Evolutionary conservation across 2,797 vertebrate species (phyloP), one percentile per base, ranked within the genome.

Genomic region (Mus spretus): DNA sequence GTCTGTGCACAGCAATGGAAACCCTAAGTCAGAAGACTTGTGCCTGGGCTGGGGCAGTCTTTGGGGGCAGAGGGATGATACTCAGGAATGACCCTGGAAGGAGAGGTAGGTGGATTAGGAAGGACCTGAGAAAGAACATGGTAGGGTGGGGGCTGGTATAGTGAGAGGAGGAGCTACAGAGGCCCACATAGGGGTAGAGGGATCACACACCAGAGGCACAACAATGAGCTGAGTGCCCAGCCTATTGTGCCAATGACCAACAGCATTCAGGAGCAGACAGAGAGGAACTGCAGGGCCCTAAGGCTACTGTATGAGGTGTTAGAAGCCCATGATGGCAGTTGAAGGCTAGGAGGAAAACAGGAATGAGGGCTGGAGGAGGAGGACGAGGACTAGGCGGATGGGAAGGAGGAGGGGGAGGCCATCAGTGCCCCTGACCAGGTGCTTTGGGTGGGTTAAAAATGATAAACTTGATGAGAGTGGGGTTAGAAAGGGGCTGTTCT

Each of bases 341-440:
- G 80, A 17, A 37, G 37, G 22, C 20, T 59, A 14, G 28, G 28
- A 78, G 57, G 40, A 59, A 53, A 79, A 10, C 59, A 80, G 77
- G 10, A 80, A 37, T 6, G 28, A 47, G 40, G 31, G 44, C 11
- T 0, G 44, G n/a, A 61, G n/a, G 12, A 2, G 10, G 14, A 2
- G 8, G n/a, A 40, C 8, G 26, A 31, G n/a, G 9, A 15, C 1
- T 15, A 50, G 17, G 0, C 1, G 17, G 40, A 13, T 15, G 40
- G 3, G 26, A 22, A 6, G 6, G 26, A 31, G 3, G 28, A 13
- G 14, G 57, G 53, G 31, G 0, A 2, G 17, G 44, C 83, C 20
- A 1, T 31, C 0, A 4, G 63, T 28, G 14, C 26, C 26, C 70
- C 53, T 15, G 24, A n/a, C 6, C 4, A 44, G 57, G n/a, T 0